Percentiles rank a stretch among this genome's conserved stretches.
Conservation (phyloP, 2,888 invertebrate genomes). For the Alsophila aescularia region DNA sequence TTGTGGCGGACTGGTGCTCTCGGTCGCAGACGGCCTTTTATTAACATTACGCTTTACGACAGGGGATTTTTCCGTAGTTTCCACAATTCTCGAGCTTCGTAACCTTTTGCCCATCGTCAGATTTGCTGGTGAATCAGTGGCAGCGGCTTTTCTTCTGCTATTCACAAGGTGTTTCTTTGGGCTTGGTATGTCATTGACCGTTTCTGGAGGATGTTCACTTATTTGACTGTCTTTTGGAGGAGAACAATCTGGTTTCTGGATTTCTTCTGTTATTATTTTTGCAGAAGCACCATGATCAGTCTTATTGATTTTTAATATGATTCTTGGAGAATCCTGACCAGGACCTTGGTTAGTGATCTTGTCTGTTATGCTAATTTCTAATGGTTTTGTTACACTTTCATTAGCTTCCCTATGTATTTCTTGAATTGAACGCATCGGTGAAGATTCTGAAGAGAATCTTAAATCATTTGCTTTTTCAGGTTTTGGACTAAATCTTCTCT, state of each 20-base stretch:
- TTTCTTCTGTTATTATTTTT: conserved; percentile 78
- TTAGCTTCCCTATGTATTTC: conserved; percentile 56
- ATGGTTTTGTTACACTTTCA: conserved; percentile 71
- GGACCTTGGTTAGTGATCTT: conserved; percentile 68
- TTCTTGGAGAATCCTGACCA: conserved; percentile 83
- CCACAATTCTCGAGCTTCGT: conserved; percentile 73
- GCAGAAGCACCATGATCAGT: conserved; percentile 81
- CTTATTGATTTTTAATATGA: conserved; percentile 87
- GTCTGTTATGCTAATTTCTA: conserved; percentile 77
- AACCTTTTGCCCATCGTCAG: conserved; percentile 70
- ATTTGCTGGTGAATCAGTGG: conserved; percentile 52
- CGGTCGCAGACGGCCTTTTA: conserved; percentile 61
- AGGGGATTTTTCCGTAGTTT: conserved; percentile 64
- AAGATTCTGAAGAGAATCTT: conserved; percentile 38
- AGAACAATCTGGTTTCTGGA: conserved; percentile 53
- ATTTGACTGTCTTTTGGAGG: conserved; percentile 44
- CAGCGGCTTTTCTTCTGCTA: conserved; percentile 61
- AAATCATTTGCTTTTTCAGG: conserved; percentile 49
- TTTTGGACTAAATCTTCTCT: conserved; percentile 38
- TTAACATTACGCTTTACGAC: conserved; percentile 54
- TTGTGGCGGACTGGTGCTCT: conserved; percentile 53
- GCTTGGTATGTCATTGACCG: conserved; percentile 58
- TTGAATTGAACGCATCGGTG: conserved; percentile 48
- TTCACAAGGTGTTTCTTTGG: conserved; percentile 60
- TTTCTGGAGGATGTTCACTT: conserved; percentile 61